Percentiles rank a stretch among this genome's conserved stretches.
Conservation (phyloP, 2,113 vertebrate species). For the Paracanthobrama guichenoti region DNA sequence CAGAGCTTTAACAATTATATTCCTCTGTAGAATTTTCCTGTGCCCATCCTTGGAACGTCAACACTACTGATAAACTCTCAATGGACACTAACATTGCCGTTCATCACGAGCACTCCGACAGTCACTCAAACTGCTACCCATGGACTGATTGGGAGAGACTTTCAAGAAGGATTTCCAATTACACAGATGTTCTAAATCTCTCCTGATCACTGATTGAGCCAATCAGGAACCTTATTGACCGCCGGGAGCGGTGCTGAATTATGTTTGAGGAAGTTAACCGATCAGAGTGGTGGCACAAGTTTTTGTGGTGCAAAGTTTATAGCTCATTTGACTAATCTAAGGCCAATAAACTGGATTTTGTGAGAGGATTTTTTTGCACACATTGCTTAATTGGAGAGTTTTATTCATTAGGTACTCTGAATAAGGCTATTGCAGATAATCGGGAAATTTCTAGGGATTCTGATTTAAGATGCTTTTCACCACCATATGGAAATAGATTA, state of each 20-base stretch:
- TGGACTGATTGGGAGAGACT: constrained; percentile 31
- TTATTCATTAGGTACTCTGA: not conserved
- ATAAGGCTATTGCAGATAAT: not conserved
- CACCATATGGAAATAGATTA: not conserved
- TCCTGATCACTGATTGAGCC: constrained; percentile 33
- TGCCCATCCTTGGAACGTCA: constrained; percentile 17
- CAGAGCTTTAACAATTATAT: constrained; percentile 33
- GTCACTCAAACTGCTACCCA: not conserved
- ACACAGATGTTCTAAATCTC: constrained; percentile 34
- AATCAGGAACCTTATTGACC: constrained; percentile 13
- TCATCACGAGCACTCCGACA: not conserved
- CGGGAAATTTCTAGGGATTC: not conserved
- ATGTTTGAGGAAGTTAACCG: constrained; percentile 20
- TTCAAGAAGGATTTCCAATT: constrained; percentile 48
- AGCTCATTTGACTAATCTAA: constrained; percentile 14
- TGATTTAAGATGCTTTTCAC: not conserved
- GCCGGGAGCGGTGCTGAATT: constrained; percentile 38
- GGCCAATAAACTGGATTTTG: constrained; percentile 15
- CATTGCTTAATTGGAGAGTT: not conserved
- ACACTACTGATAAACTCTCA: constrained; percentile 9
- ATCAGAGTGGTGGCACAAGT: not conserved
- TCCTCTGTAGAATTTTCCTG: not conserved
- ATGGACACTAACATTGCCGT: not conserved
- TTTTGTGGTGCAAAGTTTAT: not conserved
- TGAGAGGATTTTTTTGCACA: not conserved